Evolutionary conservation across 1,140 invertebrate genomes (phyloP).

Genomic region (Aphelinus atriplicis): DNA sequence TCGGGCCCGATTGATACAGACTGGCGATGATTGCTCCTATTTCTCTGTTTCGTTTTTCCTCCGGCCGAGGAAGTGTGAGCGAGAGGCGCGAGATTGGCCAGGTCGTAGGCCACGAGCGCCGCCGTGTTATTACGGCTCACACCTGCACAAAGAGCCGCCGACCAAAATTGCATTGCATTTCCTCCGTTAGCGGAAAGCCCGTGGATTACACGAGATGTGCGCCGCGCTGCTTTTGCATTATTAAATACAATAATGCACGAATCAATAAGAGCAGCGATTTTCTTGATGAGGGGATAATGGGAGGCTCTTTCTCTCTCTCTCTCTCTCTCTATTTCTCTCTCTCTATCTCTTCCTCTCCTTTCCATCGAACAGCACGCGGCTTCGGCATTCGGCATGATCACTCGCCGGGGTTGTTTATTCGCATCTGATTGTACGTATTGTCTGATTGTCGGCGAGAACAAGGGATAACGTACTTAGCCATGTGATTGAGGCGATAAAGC

Average conservation of each 20-base stretch:
- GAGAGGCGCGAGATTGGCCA: constrained; percentile 17
- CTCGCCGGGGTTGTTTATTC: constrained; percentile 16
- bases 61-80: constrained; percentile 46
- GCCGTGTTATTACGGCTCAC: constrained; percentile 65
- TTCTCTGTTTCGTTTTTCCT: not conserved
- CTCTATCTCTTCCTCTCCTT: not conserved
- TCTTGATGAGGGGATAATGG: constrained; percentile 34
- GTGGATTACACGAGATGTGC: too few relatives aligned
- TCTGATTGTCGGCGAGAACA: constrained; percentile 8
- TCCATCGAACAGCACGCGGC: not conserved
- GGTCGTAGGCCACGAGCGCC: constrained; percentile 59
- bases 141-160: constrained; percentile 53
- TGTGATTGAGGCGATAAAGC: too few relatives aligned
- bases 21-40: constrained; percentile 59
- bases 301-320: not conserved
- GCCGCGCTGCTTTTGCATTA: constrained; percentile 25
- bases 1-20: constrained; percentile 62
- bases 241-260: constrained; percentile 38
- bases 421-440: not conserved
- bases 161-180: constrained; percentile 28
- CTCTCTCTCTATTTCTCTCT: too few relatives aligned
- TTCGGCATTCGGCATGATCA: constrained; percentile 4
- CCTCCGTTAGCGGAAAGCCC: constrained; percentile 7
- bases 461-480: too few relatives aligned
- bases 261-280: constrained; percentile 34